Conservation (phyloP, 2,797 vertebrate species). For the Hipposideros larvatus region DNA sequence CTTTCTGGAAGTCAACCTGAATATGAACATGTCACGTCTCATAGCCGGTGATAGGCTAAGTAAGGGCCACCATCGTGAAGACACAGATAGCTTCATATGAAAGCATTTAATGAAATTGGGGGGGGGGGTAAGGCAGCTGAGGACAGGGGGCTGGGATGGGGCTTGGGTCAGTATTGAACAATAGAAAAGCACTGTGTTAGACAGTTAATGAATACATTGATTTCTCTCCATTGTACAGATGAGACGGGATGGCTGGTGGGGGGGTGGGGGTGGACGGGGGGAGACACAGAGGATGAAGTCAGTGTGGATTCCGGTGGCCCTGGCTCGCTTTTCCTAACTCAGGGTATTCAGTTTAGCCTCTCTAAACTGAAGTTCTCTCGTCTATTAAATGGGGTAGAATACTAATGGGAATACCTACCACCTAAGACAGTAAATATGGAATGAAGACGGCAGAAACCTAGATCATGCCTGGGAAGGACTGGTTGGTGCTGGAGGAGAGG, state of each 20-base stretch:
- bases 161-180: neutral
- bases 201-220: accelerated
- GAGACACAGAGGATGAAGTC: accelerated
- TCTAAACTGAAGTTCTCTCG: neutral
- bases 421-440: too few relatives aligned
- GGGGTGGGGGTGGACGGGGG: accelerated
- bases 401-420: too few relatives aligned
- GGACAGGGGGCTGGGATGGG: too few relatives aligned
- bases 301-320: neutral
- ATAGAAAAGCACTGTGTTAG: accelerated
- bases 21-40: neutral
- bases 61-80: neutral
- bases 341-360: neutral
- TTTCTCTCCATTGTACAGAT: neutral
- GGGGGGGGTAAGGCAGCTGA: too few relatives aligned
- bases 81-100: neutral
- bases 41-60: neutral
- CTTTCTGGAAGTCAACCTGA: neutral
- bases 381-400: neutral
- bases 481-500: neutral
- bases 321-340: neutral
- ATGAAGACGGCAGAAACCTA: neutral
- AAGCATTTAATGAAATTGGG: neutral
- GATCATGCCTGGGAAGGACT: accelerated
- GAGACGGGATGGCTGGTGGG: neutral